phyloP scores from a whole-genome alignment of 2,113 vertebrate species.

The Gorsachius goisagi region DNA sequence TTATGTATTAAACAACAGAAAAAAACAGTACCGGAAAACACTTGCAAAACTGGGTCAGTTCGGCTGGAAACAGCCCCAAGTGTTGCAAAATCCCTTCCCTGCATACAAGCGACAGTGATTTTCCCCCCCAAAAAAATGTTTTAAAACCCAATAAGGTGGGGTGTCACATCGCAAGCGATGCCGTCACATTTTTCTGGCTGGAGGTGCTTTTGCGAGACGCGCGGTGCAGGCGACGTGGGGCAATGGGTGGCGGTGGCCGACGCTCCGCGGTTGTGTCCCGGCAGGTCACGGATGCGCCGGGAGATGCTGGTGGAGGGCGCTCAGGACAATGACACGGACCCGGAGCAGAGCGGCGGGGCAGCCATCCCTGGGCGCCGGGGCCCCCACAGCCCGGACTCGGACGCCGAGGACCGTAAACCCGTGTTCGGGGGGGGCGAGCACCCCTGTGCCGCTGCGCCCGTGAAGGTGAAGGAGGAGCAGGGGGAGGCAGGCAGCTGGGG shows the following conservation, averaged over 20 bases:
- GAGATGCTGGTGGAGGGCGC: conserved; percentile 93
- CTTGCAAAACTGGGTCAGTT: background rate
- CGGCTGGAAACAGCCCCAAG: background rate
- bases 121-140: no score
- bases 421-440: conserved; percentile 19
- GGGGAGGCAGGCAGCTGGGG: conserved; percentile 53
- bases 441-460: conserved; percentile 5
- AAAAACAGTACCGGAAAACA: background rate
- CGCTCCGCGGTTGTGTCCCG: background rate
- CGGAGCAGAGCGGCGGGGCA: conserved; percentile 74
- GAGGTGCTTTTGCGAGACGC: fast-evolving
- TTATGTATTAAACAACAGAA: background rate
- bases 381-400: conserved; percentile 80
- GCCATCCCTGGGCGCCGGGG: conserved; percentile 39
- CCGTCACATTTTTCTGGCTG: fast-evolving
- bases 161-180: background rate
- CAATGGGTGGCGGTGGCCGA: fast-evolving
- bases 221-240: fast-evolving
- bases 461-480: conserved; percentile 86
- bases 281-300: conserved; percentile 96
- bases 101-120: background rate
- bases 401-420: conserved; percentile 83
- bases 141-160: background rate
- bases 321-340: conserved; percentile 89
- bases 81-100: background rate